Evolutionary conservation across 2,888 invertebrate species (phyloP).

Genomic region (Morinoia aosen): DNA sequence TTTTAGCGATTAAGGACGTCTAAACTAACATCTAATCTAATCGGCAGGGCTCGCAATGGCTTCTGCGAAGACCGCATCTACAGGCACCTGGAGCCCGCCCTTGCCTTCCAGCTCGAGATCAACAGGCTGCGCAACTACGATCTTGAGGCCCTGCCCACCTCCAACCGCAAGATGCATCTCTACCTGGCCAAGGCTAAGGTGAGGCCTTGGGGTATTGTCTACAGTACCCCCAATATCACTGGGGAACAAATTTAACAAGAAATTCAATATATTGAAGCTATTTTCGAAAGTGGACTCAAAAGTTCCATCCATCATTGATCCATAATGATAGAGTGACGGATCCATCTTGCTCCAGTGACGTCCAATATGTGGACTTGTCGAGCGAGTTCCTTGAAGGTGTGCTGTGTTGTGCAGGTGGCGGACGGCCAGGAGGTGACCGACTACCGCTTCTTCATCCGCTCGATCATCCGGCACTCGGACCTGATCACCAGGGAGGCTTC

Average conservation of each 20-base stretch:
- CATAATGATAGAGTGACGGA: no score
- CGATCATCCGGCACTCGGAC: slow-evolving; percentile 97
- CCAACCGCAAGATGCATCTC: slow-evolving; percentile 98
- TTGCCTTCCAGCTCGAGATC: slow-evolving; percentile 96
- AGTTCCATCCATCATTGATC: neutral
- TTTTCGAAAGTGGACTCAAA: no score
- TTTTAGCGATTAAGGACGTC: no score
- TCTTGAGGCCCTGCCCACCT: slow-evolving; percentile 93
- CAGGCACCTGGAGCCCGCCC: slow-evolving; percentile 95
- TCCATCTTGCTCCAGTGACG: no score
- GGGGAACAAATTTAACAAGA: neutral
- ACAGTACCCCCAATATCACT: neutral
- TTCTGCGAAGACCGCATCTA: slow-evolving; percentile 90
- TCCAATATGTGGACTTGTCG: neutral
- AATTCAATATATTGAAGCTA: neutral
- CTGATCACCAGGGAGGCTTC: slow-evolving; percentile 98
- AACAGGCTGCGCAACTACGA: slow-evolving; percentile 96
- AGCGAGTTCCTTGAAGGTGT: neutral
- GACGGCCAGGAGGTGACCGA: slow-evolving; percentile 95
- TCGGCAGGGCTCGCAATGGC: neutral
- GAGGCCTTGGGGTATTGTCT: slow-evolving; percentile 33
- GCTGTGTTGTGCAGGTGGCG: slow-evolving; percentile 76
- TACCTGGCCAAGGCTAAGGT: slow-evolving; percentile 96
- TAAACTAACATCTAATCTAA: no score
- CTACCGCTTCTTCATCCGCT: slow-evolving; percentile 96